Evolutionary conservation across 2,888 invertebrate species (phyloP), one percentile per base, ranked within the genome.

Genomic region (Tribolium freemani): DNA sequence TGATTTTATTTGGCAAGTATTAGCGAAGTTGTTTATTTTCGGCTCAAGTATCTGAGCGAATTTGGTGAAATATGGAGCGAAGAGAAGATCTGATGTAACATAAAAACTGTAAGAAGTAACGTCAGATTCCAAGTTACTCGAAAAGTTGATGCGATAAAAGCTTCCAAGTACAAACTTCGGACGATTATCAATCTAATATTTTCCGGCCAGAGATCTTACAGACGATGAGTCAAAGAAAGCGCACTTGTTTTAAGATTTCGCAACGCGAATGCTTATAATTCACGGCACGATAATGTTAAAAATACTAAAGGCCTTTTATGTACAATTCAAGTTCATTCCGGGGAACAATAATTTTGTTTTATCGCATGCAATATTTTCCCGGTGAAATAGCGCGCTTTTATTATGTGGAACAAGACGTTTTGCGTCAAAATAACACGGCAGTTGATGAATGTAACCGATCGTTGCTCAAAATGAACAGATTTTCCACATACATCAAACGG

Each of bases 381-480:
- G 48, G 20, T 45, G 53, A 57, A 66, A 57, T 38, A 57, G 56
- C 60, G 11, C 57, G 53, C 44, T 31, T 60, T 71, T 71, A 66
- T 71, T 67, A 63, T 70, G 46, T 56, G 50, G 50, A 70, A 56
- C 61, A 63, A 45, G 63, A 63, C 60, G 60, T 69, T 69, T 57
- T 60, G 58, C 45, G 58, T 69, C 60, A 69, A 54, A 70, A 56
- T 70, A 70, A 70, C 57, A 57, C 63, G 63, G 53, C 46, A 61
- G 69, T 60, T 60, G 69, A 61, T 69, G 53, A 69, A 69, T 69
- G 60, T 69, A 69, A 61, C 69, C 69, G 53, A 69, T 69, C 69
- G 61, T 54, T 69, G 13, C 61, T 61, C 20, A 61, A 60, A 68
- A 69, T 31, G 61, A 53, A 60, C 68, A 57, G 60, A 61, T 61